Evolutionary conservation across 2,888 invertebrate species (phyloP), one percentile per base, ranked within the genome.

Genomic region (Nemurella pictetii): DNA sequence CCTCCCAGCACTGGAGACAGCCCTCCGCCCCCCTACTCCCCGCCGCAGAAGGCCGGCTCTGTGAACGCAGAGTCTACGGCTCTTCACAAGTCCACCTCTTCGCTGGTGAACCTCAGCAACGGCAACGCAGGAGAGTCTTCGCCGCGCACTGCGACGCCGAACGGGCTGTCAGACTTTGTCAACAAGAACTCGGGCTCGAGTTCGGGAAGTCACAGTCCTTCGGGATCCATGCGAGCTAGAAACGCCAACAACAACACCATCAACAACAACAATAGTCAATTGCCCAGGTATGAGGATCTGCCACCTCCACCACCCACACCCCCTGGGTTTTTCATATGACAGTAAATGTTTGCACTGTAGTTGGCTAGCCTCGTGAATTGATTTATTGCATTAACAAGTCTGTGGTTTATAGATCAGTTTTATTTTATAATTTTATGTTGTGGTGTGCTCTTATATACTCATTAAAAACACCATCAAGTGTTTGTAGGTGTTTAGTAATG

Each of bases 1-100:
- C 87, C 85, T 84, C 86, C 87, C 85, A 86, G 85, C 86, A 85
- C 84, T 87, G 87, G 87, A 86, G 87, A 90, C 87, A 91, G 91
- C 88, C 91, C 91, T 29, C 91, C 91, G 0, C 91, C 91, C 4
- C 91, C 91, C 87, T 90, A 90, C 36, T 89, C 90, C 32, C 90
- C 90, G 85, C 88, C 87, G 27, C 85, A 86, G 84, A 75, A 75
- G 30, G 85, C 80, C 25, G 83, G 81, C 20, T 35, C 84, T 30
- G 77, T 83, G 35, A 73, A 78, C 12, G 80, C 83, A 32, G 83
- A 75, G 29, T 80, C 84, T 30, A 83, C 55, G 36, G 80, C 84
- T 29, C 85, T 83, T 35, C 83, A 81, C 75, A 84, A 84, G 78
- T 84, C 83, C 81, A 83, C 85, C 83, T 85, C 83, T 80, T 86